A percentile compares a stretch with the other conserved stretches of the same genome.
Evolutionary conservation across 1,140 invertebrate genomes (phyloP).

Genomic region (Episyrphus balteatus): DNA sequence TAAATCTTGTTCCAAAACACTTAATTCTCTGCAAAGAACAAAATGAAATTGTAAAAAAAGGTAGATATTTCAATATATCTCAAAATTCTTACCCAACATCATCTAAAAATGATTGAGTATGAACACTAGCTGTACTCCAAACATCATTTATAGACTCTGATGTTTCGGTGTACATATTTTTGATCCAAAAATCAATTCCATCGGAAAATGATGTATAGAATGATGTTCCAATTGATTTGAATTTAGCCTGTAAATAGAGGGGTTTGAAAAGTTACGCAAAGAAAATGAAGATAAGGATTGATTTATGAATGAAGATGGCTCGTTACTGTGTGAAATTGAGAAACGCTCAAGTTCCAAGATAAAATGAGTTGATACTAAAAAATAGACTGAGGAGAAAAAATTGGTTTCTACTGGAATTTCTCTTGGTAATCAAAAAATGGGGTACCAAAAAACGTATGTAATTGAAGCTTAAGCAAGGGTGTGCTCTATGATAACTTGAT

Average conservation of each 20-base stretch:
- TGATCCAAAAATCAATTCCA: conserved; percentile 53
- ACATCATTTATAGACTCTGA: conserved; percentile 52
- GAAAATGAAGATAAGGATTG: no score
- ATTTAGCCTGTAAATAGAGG: conserved; percentile 27
- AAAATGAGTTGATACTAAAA: no score
- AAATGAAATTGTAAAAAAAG: conserved; percentile 1
- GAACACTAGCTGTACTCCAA: conserved; percentile 62
- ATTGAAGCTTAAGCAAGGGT: no score
- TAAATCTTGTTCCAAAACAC: conserved; percentile 59
- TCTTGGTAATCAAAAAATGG: no score
- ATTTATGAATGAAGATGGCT: no score
- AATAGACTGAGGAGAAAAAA: no score
- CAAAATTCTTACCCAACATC: conserved; percentile 52
- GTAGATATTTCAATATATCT: not conserved
- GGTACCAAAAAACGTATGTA: no score
- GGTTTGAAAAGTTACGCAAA: conserved; percentile 11
- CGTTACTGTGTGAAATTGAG: no score
- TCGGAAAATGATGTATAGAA: conserved; percentile 44
- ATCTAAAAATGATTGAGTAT: conserved; percentile 54
- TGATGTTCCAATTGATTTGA: conserved; percentile 38
- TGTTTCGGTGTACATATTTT: conserved; percentile 52
- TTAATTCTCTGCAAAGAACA: conserved; percentile 45
- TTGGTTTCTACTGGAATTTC: no score
- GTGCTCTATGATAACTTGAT: no score
- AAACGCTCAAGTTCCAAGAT: no score